Evolutionary conservation across 2,888 invertebrate genomes (phyloP), one percentile per base, ranked within the genome.

Genomic region (Macroteleia sp.): DNA sequence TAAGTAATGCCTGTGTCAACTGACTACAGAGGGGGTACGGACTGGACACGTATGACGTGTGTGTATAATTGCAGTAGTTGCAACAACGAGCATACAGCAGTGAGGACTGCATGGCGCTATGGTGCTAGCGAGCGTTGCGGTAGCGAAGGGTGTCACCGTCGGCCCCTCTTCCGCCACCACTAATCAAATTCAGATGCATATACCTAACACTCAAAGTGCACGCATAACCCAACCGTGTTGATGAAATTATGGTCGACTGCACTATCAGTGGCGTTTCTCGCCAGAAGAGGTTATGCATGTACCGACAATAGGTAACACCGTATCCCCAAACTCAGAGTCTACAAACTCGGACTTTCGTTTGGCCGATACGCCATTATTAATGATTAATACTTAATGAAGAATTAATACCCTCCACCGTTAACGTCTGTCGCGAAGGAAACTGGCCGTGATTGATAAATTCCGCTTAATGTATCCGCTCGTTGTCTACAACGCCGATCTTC

Each of bases 171-270:
- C 74, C 81, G 83, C 84, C 42, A 85, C 90, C 89, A 90, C 91
- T 90, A 90, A 91, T 91, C 91, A 90, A 90, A 90, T 91, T 89
- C 90, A 90, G 90, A 89, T 86, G 89, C 89, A 87, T 88, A 87
- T 86, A 85, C 87, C 86, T 85, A 87, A 85, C 88, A 84, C 83
- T 83, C 86, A 61, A 44, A 83, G 84, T 83, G 85, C 89, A 77
- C 84, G 77, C 84, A 83, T 52, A 46, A 82, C 82, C 83, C 83
- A n/a, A n/a, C n/a, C n/a, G n/a, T 83, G 86, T 86, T 90, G 90
- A 90, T 90, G 90, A 90, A 90, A 90, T 90, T 90, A 90, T 89
- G 89, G 89, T 88, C 87, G 87, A 88, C 89, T 90, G 89, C 89
- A 90, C 90, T 89, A 88, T 84, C 83, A n/a, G n/a, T n/a, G n/a